Evolutionary conservation across 2,797 vertebrate species (phyloP), one percentile per base, ranked within the genome.

Genomic region (Lagocephalus sceleratus): DNA sequence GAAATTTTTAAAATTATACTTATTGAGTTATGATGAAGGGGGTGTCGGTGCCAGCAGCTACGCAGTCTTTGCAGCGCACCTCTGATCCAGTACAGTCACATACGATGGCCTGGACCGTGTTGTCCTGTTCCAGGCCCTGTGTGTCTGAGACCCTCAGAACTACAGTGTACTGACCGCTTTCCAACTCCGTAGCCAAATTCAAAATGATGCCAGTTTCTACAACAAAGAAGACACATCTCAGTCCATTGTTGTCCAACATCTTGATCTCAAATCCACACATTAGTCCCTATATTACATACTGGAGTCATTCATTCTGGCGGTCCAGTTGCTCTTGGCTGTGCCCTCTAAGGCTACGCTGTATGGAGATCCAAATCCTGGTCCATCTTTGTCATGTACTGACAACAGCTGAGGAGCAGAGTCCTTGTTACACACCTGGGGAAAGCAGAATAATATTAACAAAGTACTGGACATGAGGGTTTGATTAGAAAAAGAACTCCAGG

Each of bases 331-430:
- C 2, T 66, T 70, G 0, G 92, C 84, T 11, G 63, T 51, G 0
- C 88, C 85, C 0, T 60, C 20, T 19, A 94, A 73, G 2, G 15
- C 45, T 2, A 94, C 93, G 0, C 2, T 60, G 84, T 88, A 98
- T 0, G 95, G 95, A 57, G 66, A 29, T 15, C 85, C 81, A 66
- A 90, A 84, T 0, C 84, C 86, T 0, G 85, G 87, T 22, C 91
- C 86, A 3, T 98, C 96, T 63, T 87, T 89, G 78, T 98, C 96
- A 0, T 74, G 63, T 21, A 98, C 87, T 10, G 66, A 79, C 53
- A 98, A 84, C 2, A 65, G 17, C 7, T 89, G 82, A 4, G 86
- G 70, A 29, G 47, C 67, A 0, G 93, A 57, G 0, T 90, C 62
- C n/a, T 73, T 82, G 63, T 83, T 94, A 75, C 95, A 98, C 47